Evolutionary conservation across 2,888 invertebrate species (phyloP).

Genomic region (Torymus texanus): DNA sequence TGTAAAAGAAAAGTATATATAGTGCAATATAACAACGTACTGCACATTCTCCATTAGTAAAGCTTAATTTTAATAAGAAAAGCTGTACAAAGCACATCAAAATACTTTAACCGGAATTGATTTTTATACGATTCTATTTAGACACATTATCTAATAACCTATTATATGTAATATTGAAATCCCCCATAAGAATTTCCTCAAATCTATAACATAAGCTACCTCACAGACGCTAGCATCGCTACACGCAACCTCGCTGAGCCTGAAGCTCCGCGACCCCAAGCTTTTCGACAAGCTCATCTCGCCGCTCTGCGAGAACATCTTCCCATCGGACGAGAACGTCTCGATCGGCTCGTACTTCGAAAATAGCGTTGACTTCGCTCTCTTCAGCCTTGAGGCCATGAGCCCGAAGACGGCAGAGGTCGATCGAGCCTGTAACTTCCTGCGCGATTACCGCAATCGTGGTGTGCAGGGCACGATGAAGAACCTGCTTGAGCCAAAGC

Average conservation of each 20-base stretch:
- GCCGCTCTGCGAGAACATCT: constrained; percentile 61
- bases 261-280: constrained; percentile 59
- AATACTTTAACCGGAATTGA: too few relatives aligned
- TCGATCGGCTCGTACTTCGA: constrained; percentile 58
- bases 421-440: constrained; percentile 45
- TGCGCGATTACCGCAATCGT: constrained; percentile 43
- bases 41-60: too few relatives aligned
- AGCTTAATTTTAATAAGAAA: too few relatives aligned
- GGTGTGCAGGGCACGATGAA: constrained; percentile 53
- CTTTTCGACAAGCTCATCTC: constrained; percentile 59
- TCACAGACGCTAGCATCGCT: constrained; percentile 63
- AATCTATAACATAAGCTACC: background rate
- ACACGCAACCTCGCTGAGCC: constrained; percentile 63
- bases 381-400: constrained; percentile 58
- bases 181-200: too few relatives aligned
- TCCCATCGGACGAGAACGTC: constrained; percentile 57
- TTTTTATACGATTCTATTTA: too few relatives aligned
- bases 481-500: constrained; percentile 48
- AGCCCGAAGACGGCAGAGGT: constrained; percentile 53
- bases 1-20: too few relatives aligned
- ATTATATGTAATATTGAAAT: too few relatives aligned
- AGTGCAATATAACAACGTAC: background rate
- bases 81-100: too few relatives aligned
- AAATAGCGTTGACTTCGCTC: constrained; percentile 51
- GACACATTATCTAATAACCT: too few relatives aligned